A percentile compares a stretch with the other conserved stretches of the same genome.
These are phyloP conservation scores for Heliconius hermathena DNA, from an alignment of 1,140 invertebrate genomes.

Conservation along the genomic window DNA sequence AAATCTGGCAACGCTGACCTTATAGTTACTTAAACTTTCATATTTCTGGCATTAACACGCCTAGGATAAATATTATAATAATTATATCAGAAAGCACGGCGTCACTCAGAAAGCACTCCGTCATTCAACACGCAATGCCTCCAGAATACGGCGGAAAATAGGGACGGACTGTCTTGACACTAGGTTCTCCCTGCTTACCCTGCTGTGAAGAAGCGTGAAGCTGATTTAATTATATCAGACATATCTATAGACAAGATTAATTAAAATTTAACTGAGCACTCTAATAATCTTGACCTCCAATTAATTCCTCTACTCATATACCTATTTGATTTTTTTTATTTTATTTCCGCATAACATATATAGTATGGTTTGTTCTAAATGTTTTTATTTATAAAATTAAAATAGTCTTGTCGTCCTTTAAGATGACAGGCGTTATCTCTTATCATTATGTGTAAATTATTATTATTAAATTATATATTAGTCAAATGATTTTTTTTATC, in stretches of 20 bases:
- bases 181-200: no score
- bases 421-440: background rate
- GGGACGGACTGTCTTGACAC: no score
- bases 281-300: conserved; percentile 17
- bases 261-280: conserved; percentile 14
- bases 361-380: conserved; percentile 13
- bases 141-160: no score
- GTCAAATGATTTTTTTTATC: background rate
- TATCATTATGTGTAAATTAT: background rate
- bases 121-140: no score
- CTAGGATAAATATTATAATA: background rate
- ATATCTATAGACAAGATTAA: background rate
- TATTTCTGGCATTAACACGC: background rate
- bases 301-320: conserved; percentile 11
- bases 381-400: conserved; percentile 15
- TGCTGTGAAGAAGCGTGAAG: no score
- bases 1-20: no score
- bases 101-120: no score
- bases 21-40: background rate
- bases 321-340: conserved; percentile 1
- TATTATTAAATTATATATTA: background rate
- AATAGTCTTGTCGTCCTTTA: conserved; percentile 17
- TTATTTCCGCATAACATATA: conserved; percentile 12
- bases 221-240: background rate
- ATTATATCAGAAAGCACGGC: background rate